Conservation (phyloP, 1,140 invertebrate species). For the Drosophila sulfurigaster region DNA sequence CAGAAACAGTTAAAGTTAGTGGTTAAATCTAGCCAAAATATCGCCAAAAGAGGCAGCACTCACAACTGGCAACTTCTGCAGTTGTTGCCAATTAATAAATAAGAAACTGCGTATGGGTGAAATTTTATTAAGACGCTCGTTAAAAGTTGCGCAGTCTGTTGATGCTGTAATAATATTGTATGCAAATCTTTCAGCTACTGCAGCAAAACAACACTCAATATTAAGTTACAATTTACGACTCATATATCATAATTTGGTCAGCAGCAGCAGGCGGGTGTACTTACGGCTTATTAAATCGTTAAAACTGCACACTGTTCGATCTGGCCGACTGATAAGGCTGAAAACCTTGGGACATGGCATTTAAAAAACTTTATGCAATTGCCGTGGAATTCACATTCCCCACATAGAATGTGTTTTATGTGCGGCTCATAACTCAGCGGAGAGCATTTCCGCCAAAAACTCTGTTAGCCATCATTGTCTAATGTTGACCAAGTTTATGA, state of each 20-base stretch:
- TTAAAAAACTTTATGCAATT: constrained; percentile 31
- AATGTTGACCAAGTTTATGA: constrained; percentile 46
- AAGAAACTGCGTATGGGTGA: constrained; percentile 42
- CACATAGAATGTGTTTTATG: constrained; percentile 8
- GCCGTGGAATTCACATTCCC: background rate
- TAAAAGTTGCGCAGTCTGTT: constrained; percentile 60
- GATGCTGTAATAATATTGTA: constrained; percentile 81
- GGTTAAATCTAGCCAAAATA: too few relatives aligned
- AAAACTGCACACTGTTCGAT: constrained; percentile 62
- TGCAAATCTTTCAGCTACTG: constrained; percentile 70
- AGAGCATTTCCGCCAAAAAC: constrained; percentile 55
- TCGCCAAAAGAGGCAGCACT: background rate
- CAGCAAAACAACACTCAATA: constrained; percentile 46
- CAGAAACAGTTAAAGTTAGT: too few relatives aligned
- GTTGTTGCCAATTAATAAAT: constrained; percentile 71
- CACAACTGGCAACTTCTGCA: constrained; percentile 32
- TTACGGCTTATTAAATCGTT: constrained; percentile 73
- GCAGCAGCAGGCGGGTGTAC: constrained; percentile 31
- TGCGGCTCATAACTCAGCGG: constrained; percentile 1
- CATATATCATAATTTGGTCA: constrained; percentile 78
- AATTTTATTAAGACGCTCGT: constrained; percentile 59
- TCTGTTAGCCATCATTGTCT: constrained; percentile 3
- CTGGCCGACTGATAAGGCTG: constrained; percentile 26
- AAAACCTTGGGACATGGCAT: constrained; percentile 50
- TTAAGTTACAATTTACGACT: constrained; percentile 82